These are phyloP conservation scores for Thysanoteuthis rhombus DNA, from an alignment of 2,888 invertebrate species.

Conservation along the genomic window DNA sequence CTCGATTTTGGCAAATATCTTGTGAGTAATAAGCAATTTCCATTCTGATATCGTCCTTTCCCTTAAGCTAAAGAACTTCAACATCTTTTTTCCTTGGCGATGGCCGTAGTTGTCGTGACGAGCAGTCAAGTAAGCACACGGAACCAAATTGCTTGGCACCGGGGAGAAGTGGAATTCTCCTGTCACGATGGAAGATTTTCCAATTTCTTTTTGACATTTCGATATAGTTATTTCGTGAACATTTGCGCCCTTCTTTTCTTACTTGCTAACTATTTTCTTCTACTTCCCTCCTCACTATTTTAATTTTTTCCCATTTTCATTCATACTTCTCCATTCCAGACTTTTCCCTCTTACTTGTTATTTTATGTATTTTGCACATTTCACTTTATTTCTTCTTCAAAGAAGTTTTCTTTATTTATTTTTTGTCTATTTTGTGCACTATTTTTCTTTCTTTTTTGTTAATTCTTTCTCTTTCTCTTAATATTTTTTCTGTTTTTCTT, in stretches of 20 bases:
- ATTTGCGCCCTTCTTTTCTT: background rate
- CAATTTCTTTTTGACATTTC: constrained; percentile 12
- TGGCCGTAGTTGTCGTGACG: background rate
- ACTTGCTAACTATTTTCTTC: no score
- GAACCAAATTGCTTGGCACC: background rate
- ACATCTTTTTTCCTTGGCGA: background rate
- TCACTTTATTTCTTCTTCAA: no score
- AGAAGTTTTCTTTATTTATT: no score
- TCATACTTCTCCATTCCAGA: background rate
- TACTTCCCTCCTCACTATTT: background rate
- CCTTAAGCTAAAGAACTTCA: background rate
- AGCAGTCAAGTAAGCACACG: background rate
- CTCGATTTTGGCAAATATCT: background rate
- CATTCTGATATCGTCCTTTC: background rate
- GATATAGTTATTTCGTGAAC: background rate
- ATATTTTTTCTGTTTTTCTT: background rate
- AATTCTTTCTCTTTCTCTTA: background rate
- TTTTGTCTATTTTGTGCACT: no score
- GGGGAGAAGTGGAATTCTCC: background rate
- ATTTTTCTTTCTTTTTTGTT: background rate
- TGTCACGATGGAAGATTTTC: background rate
- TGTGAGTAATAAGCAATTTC: background rate
- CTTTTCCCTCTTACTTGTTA: background rate
- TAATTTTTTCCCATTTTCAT: background rate
- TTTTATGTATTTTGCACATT: background rate